Evolutionary conservation across 2,888 invertebrate species (phyloP), one percentile per base, ranked within the genome.

Genomic region (Protula sp.): DNA sequence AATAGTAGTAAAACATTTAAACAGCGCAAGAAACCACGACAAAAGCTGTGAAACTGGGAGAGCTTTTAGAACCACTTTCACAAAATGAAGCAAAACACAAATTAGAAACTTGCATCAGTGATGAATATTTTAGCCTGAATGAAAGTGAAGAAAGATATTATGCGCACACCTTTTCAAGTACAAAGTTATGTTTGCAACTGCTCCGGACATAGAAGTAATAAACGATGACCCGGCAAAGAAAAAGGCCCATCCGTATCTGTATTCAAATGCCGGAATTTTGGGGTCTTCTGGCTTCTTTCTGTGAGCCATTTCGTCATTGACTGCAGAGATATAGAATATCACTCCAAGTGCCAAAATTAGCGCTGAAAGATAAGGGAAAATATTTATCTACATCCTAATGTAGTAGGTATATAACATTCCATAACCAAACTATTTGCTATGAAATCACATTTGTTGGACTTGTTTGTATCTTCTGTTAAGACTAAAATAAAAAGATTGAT

Each of bases 221-320:
- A 78, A 79, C 3, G 77, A 73, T 22, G 74, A 67, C 2, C 76
- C 79, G 29, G 75, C 76, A 51, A 74, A 76, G 66, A 74, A 73
- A 63, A 79, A 78, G 3, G 79, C 78, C 78, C 77, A 79, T 22
- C 78, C 77, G 64, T 78, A 78, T 3, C 59, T 63, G 64, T 77
- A 78, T 2, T 58, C 55, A 64, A 78, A 78, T 38, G 50, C 56
- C 26, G 68, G 69, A 1, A 64, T 68, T 24, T 67, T 68, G 26
- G 73, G 70, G 28, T 63, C 70, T 58, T 72, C 60, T 30, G 73
- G 66, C 54, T 71, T 66, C 27, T 70, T 66, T 29, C 74, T 65
- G 60, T 75, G 76, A 14, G 75, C 74, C 3, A 76, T 75, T 54
- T 78, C 78, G 60, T 78, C 78, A 61, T 78, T 78, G 53, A 78